Evolutionary conservation across 2,797 vertebrate species (phyloP).

Genomic region (Melanotaenia parkinsoni): DNA sequence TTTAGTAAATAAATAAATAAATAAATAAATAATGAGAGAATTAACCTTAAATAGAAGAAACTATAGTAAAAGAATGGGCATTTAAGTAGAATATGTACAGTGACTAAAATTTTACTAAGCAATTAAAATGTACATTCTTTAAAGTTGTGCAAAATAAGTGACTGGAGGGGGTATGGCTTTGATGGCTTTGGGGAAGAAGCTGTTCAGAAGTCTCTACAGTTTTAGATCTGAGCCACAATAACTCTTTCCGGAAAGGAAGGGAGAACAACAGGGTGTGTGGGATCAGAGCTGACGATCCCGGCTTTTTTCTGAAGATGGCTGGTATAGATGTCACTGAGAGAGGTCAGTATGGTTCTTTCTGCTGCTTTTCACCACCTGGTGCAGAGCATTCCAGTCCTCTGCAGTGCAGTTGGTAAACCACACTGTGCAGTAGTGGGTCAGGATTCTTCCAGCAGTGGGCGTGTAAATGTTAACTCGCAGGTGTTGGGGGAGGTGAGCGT

Average conservation of each 20-base stretch:
- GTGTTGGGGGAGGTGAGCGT: too few species aligned
- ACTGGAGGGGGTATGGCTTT: too few species aligned
- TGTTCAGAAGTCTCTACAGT: background rate
- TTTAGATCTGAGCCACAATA: background rate
- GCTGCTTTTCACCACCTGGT: background rate
- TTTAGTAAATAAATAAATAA: too few species aligned
- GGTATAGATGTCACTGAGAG: background rate
- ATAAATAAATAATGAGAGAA: too few species aligned
- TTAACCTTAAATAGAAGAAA: background rate
- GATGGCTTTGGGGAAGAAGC: background rate
- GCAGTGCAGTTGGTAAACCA: too few species aligned
- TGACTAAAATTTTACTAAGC: background rate
- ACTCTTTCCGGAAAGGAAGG: background rate
- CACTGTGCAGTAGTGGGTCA: too few species aligned
- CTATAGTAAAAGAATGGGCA: background rate
- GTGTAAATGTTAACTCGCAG: too few species aligned
- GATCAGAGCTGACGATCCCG: background rate
- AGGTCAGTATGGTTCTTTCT: background rate
- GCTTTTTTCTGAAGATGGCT: background rate
- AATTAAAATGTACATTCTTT: background rate
- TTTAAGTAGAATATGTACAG: background rate
- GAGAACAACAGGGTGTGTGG: background rate
- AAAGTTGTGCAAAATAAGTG: too few species aligned
- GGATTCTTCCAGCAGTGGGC: too few species aligned
- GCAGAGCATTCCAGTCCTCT: background rate